Percentiles rank a stretch among this genome's conserved stretches.
These are phyloP conservation scores for Herpetotheres cachinnans DNA, from an alignment of 2,113 vertebrate genomes.

Conservation along the genomic window DNA sequence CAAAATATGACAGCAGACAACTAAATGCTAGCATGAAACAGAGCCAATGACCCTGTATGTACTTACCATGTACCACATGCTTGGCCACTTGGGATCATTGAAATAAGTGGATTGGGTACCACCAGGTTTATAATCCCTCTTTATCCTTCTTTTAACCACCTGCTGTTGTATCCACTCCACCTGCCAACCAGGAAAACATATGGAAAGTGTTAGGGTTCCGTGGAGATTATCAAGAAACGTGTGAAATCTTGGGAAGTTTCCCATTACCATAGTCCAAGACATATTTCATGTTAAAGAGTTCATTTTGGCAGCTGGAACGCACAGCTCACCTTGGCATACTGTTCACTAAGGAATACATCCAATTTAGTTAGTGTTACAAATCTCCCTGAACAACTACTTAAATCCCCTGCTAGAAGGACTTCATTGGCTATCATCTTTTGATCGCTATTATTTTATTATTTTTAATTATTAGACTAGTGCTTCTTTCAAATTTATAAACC, in stretches of 20 bases:
- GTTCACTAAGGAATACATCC: not conserved
- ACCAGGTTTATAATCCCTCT: conserved; percentile 92
- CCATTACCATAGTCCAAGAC: not conserved
- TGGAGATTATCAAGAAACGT: conserved; percentile 20
- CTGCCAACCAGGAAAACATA: conserved; percentile 76
- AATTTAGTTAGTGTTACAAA: not conserved
- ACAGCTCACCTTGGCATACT: not conserved
- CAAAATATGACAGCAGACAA: not conserved
- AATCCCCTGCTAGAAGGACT: not conserved
- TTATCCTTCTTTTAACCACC: conserved; percentile 93
- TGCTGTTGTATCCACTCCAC: conserved; percentile 99
- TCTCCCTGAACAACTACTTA: not conserved
- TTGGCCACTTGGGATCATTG: conserved; percentile 98
- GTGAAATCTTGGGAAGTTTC: not conserved
- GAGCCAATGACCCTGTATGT: not conserved
- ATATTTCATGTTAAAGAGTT: not conserved
- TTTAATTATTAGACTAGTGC: not conserved
- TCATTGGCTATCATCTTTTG: not conserved
- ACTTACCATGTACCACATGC: conserved; percentile 99
- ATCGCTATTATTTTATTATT: not conserved
- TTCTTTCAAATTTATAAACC: not conserved
- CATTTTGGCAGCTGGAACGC: not conserved
- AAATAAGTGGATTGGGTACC: conserved; percentile 86
- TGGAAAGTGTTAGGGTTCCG: conserved; percentile 21
- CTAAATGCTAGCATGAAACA: not conserved